A percentile compares a stretch with the other conserved stretches of the same genome.
phyloP scores from a whole-genome alignment of 2,888 invertebrate species.

The Drosophila pegasa region DNA sequence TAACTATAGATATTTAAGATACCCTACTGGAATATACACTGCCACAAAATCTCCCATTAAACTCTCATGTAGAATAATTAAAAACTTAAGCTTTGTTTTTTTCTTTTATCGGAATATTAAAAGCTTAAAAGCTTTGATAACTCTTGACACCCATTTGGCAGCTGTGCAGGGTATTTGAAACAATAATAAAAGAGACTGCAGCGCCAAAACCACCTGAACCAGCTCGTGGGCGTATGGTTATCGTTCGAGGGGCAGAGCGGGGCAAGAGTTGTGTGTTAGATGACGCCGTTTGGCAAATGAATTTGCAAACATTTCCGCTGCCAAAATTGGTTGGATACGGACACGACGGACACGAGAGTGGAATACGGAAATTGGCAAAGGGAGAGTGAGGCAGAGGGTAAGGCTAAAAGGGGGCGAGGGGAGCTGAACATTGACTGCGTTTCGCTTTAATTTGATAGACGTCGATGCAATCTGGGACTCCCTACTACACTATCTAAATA shows the following conservation, averaged over 20 bases:
- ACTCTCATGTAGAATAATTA: neutral
- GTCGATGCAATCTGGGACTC: constrained; percentile 32
- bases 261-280: constrained; percentile 64
- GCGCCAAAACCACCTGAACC: constrained; percentile 13
- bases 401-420: neutral
- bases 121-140: neutral
- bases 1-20: neutral
- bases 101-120: neutral
- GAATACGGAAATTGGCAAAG: constrained; percentile 53
- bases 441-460: constrained; percentile 72
- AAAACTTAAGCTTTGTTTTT: neutral
- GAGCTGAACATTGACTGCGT: constrained; percentile 23
- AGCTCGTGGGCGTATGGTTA: constrained; percentile 1
- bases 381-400: too few species aligned
- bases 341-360: constrained; percentile 53
- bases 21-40: neutral
- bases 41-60: neutral
- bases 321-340: constrained; percentile 59
- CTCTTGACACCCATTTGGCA: neutral
- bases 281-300: constrained; percentile 77
- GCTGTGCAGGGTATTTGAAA: constrained; percentile 32
- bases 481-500: neutral
- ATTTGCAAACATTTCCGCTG: constrained; percentile 75
- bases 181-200: constrained; percentile 41
- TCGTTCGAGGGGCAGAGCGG: neutral